These are phyloP conservation scores for Gobius niger DNA, from an alignment of 2,113 vertebrate species.

Conservation along the genomic window DNA sequence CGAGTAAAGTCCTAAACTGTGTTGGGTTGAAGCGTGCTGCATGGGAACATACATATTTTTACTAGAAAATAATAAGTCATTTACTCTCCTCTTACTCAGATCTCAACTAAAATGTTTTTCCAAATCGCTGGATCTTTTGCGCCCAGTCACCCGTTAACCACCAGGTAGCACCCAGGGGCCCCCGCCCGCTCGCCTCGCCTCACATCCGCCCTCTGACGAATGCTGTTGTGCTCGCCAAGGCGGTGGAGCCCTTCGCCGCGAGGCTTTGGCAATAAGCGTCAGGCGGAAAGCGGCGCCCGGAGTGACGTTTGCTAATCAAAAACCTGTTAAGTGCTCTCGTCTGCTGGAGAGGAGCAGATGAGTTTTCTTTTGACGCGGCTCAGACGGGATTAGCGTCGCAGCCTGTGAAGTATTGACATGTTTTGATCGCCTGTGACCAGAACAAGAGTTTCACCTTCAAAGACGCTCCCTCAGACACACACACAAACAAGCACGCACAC, in stretches of 20 bases:
- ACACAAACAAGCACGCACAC: neutral
- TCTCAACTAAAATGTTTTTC: no score
- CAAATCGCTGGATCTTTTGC: no score
- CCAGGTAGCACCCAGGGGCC: conserved; percentile 22
- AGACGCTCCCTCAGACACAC: neutral
- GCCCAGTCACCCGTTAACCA: conserved; percentile 40
- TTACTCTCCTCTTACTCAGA: no score
- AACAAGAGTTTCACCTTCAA: conserved; percentile 63
- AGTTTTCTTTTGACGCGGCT: conserved; percentile 54
- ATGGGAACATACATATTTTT: no score
- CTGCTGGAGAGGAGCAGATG: conserved; percentile 46
- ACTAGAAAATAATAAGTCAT: no score
- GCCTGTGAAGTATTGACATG: conserved; percentile 58
- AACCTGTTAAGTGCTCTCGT: conserved; percentile 67
- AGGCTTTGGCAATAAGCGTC: conserved; percentile 73
- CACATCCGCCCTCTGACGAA: conserved; percentile 5
- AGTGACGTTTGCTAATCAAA: conserved; percentile 75
- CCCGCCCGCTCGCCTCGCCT: conserved; percentile 40
- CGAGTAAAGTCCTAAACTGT: no score
- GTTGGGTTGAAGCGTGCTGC: no score
- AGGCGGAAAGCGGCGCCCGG: conserved; percentile 66
- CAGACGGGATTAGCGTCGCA: conserved; percentile 59
- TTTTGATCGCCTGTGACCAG: conserved; percentile 50
- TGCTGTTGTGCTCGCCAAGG: conserved; percentile 63
- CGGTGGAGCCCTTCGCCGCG: conserved; percentile 57